phyloP scores from a whole-genome alignment of 2,113 vertebrate species.

The Tilapia sparmanii region DNA sequence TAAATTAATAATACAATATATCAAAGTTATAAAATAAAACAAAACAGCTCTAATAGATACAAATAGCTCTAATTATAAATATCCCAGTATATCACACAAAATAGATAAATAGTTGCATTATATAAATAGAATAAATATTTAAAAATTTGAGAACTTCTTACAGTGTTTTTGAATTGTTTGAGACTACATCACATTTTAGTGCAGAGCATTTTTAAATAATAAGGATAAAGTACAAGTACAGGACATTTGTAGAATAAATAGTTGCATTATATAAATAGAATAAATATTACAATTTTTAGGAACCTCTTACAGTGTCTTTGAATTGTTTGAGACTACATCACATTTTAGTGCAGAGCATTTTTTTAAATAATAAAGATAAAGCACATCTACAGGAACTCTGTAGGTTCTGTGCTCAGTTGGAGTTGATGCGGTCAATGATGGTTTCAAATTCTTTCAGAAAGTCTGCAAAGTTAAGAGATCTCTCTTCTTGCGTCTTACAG shows the following conservation, averaged over 20 bases:
- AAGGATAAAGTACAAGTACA: background rate
- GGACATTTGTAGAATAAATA: background rate
- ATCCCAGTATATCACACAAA: background rate
- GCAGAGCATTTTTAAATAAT: background rate
- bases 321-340: background rate
- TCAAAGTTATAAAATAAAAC: background rate
- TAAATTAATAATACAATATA: background rate
- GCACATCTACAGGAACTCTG: background rate
- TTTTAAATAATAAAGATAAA: background rate
- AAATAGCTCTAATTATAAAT: background rate
- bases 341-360: constrained; percentile 7
- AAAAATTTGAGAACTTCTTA: constrained; percentile 14
- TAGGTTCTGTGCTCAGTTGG: background rate
- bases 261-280: background rate
- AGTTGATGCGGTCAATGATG: fast-evolving
- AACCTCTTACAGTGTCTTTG: constrained; percentile 19
- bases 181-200: constrained; percentile 1
- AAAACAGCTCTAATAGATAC: background rate
- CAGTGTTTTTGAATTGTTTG: constrained; percentile 1
- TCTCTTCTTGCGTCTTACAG: background rate
- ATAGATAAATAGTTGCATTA: background rate
- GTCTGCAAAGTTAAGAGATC: fast-evolving
- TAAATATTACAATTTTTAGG: constrained; percentile 24
- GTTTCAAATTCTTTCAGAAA: fast-evolving
- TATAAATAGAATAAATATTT: constrained; percentile 23